Evolutionary conservation across 2,888 invertebrate species (phyloP), one percentile per base, ranked within the genome.

Genomic region (Teleiodes luculella): DNA sequence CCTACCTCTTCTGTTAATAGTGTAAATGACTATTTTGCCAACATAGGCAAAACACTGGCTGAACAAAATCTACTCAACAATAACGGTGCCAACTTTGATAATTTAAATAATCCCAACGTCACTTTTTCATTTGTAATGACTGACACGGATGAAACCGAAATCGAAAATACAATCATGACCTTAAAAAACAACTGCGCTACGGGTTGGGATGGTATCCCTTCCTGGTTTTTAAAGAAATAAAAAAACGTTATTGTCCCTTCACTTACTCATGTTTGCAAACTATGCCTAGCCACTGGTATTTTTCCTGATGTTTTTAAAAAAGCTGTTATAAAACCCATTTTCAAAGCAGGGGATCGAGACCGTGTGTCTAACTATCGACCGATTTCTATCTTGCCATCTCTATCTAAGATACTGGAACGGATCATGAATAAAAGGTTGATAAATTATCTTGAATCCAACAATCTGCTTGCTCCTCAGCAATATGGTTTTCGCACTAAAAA

Each of bases 311-410:
- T 24, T 1, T 20, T 28, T 24, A 24, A 24, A 24, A 24, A 24
- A 24, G 6, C 6, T 24, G 24, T 24, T 24, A 24, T 24, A 24
- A 24, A 24, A 6, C 24, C 24, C 24, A 24, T 24, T 6, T 24
- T 24, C 24, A 24, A 24, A 24, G 24, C 45, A 4, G 13, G 35
- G 52, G 24, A 52, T 48, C 18, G 33, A 41, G 47, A 52, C 54
- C 37, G 41, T 53, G 39, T 45, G 54, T 43, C 33, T 18, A 14
- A 55, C 54, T 3, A 52, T 50, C 41, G 58, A 54, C 11, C 20
- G 41, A 20, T 18, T 57, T 30, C 55, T 54, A 3, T 31, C 51
- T 31, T 31, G 41, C 8, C 30, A 54, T 10, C 41, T 24, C 14
- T 24, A 24, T 24, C 24, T 4, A 24, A 24, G 24, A 24, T 24